These are phyloP conservation scores for Nematostella vectensis DNA, from an alignment of 92 coral and sea anemone species.

Conservation along the genomic window DNA sequence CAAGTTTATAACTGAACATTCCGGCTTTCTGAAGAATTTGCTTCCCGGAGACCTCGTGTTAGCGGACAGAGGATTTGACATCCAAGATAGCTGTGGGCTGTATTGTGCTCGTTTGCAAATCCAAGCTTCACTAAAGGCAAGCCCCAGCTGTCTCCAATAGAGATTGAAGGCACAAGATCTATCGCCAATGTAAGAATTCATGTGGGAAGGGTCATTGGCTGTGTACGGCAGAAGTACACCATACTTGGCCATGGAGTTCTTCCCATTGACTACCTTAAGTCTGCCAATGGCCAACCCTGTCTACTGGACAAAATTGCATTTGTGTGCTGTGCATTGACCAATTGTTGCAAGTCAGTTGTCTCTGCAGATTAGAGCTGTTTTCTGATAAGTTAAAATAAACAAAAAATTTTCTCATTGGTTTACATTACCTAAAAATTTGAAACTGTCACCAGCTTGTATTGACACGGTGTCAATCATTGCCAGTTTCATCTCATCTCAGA, in stretches of 20 bases:
- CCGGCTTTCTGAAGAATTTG: constrained; percentile 40
- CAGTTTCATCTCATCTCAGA: too few species aligned
- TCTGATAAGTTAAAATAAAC: background rate
- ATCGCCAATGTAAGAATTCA: constrained; percentile 60
- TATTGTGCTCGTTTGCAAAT: constrained; percentile 24
- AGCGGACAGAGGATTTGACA: constrained; percentile 36
- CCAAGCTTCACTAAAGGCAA: constrained; percentile 39
- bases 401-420: background rate
- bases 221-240: constrained; percentile 39
- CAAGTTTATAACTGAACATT: constrained; percentile 49
- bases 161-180: constrained; percentile 34
- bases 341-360: constrained; percentile 56
- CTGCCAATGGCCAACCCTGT: constrained; percentile 27
- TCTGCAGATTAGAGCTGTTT: constrained; percentile 18
- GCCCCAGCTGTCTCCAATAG: constrained; percentile 33
- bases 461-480: too few species aligned
- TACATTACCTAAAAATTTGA: background rate
- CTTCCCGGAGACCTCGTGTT: constrained; percentile 51
- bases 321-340: constrained; percentile 62
- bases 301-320: constrained; percentile 48
- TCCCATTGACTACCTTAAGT: constrained; percentile 36
- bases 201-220: constrained; percentile 51
- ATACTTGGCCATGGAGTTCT: constrained; percentile 45
- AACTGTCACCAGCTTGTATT: too few species aligned
- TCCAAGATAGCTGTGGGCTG: constrained; percentile 27